Evolutionary conservation across 2,113 vertebrate species (phyloP), one percentile per base, ranked within the genome.

Genomic region (Microcebus griseorufus): DNA sequence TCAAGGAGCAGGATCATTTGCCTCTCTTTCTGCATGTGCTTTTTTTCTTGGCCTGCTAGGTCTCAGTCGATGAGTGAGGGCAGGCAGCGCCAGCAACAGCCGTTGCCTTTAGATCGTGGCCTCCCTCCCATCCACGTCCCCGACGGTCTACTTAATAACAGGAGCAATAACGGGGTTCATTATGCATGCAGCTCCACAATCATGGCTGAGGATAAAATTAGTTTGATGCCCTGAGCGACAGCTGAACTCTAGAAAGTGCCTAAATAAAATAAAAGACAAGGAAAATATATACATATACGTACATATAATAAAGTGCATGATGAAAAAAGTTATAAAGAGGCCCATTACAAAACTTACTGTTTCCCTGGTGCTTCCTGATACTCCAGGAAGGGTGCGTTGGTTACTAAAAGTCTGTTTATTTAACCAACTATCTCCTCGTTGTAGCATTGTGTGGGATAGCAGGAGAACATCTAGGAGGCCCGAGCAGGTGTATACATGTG

Each of bases 141-240:
- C 98, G 98, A 97, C 97, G 98, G 97, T 97, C 96, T 98, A 98
- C 98, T 99, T 99, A 99, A 99, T 99, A 99, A 98, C 98, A 98
- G 97, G 98, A 99, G 98, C 98, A 99, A 99, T 99, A 99, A 98
- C 96, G 73, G 98, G 98, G 98, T 98, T 98, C 98, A 99, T 99
- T 99, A 99, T 98, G 98, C 98, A 99, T 99, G 98, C 98, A 95
- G 98, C 97, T 98, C 98, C 94, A 97, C 98, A 98, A 98, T 99
- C 98, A 98, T 97, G 97, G 98, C 98, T 97, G 98, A 98, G 97
- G 96, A 99, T 98, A 99, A 99, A 98, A 99, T 99, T 98, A 99
- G 98, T 98, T 98, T 98, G 98, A 98, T 98, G 99, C 98, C 98
- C 97, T 97, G 97, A 98, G 98, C 98, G 97, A 99, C 98, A 98